phyloP scores from a whole-genome alignment of 35 echinoderm and acorn worm species.

The Heliocidaris tuberculata region DNA sequence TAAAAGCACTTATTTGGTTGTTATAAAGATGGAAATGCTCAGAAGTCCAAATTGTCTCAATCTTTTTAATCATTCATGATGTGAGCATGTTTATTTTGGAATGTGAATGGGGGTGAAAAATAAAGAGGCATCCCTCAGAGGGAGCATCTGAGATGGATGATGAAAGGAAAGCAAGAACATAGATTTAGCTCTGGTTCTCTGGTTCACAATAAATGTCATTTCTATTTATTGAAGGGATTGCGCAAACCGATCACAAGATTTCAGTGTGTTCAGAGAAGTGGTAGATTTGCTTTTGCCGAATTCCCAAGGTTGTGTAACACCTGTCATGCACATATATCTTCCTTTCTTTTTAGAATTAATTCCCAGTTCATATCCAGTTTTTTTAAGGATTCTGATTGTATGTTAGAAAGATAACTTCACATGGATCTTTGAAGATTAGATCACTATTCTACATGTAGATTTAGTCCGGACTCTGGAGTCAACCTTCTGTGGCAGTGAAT shows the following conservation, averaged over 20 bases:
- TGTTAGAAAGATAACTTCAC: too few relatives aligned
- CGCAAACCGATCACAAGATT: neutral
- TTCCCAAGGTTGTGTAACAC: neutral
- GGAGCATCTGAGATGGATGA: neutral
- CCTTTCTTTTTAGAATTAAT: neutral
- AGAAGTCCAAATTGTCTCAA: too few relatives aligned
- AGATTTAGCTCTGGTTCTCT: neutral
- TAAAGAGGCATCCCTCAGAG: neutral
- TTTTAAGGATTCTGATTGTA: too few relatives aligned
- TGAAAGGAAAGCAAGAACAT: neutral
- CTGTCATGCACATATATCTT: neutral
- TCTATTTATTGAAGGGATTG: neutral
- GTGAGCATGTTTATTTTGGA: neutral
- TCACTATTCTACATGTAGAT: too few relatives aligned
- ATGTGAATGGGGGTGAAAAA: neutral
- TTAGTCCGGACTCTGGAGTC: too few relatives aligned
- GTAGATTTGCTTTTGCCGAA: neutral
- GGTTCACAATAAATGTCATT: neutral
- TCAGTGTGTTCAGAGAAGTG: neutral
- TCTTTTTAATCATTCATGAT: too few relatives aligned
- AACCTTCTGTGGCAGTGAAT: too few relatives aligned
- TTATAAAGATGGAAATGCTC: too few relatives aligned
- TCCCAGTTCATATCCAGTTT: neutral
- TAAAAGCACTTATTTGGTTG: too few relatives aligned
- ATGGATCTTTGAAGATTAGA: too few relatives aligned